Base-by-base conservation (phyloP, 2,888 invertebrate genomes). In the Lycaena phlaeas region DNA sequence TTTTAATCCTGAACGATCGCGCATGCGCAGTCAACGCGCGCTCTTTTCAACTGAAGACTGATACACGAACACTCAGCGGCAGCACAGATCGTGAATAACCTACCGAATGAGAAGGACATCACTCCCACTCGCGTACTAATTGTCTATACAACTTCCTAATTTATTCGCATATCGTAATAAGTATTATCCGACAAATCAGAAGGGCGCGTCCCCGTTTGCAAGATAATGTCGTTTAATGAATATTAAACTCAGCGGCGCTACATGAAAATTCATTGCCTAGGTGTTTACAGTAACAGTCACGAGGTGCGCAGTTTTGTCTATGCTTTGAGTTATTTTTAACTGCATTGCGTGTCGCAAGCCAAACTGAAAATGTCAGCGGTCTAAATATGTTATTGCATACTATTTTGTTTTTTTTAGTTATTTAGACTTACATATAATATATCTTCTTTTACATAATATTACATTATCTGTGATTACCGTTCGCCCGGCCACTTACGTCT, bases 11-110 rank as follows among this genome's bases (percentile, higher is more conserved):
- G 17, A 7, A 34, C 31, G 17, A 36, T 29, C 44, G 63, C 71
- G 65, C 68, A 68, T 65, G 71, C 73, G 72, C 61, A 44, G 43
- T 52, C 52, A 45, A 54, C 66, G 65, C 72, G 72, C 71, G 63
- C 71, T 57, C 52, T 57, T 57, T 52, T 56, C 53, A 38, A 73
- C 74, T 68, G 69, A 63, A 64, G 50, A 42, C 39, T 38, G 30
- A 25, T 7, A 14, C 31, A 26, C 25, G 15, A 22, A 22, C 22
- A 9, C 22, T 22, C 7, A 7, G 9, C 6, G 1, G 11, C 25
- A 11, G 22, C 37, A 31, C 38, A 34, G 14, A 14, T 29, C 17
- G 36, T 27, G 43, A 41, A 43, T 40, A 51, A 22, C 52, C 75
- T 57, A 40, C 66, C 39, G 49, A 49, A 54, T 61, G 68, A 45